Percentiles rank a stretch among this genome's conserved stretches.
These are phyloP conservation scores for Andricus grossulariae DNA, from an alignment of 1,140 invertebrate species.

Conservation along the genomic window DNA sequence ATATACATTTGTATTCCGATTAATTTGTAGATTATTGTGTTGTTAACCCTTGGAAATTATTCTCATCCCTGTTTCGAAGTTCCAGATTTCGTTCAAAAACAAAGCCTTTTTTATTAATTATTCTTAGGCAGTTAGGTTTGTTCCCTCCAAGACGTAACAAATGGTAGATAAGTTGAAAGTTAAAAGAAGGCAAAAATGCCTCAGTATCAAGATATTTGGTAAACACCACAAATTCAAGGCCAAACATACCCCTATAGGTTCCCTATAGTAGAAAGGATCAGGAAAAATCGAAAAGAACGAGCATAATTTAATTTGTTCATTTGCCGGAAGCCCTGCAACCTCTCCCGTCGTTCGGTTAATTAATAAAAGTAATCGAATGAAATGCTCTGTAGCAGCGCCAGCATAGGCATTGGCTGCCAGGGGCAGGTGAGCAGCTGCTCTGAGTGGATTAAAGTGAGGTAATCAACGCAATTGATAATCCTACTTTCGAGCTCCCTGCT, in stretches of 20 bases:
- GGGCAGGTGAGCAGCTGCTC: slow-evolving; percentile 69
- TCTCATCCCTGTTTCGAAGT: too few relatives aligned
- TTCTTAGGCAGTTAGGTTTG: too few relatives aligned
- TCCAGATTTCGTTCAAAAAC: too few relatives aligned
- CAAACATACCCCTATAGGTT: not conserved
- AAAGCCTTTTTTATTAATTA: too few relatives aligned
- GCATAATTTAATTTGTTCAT: slow-evolving; percentile 67
- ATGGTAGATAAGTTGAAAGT: not conserved
- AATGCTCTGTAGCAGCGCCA: slow-evolving; percentile 55
- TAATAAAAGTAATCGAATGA: slow-evolving; percentile 71
- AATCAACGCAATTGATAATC: slow-evolving; percentile 74
- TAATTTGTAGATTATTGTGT: too few relatives aligned
- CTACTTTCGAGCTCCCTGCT: slow-evolving; percentile 61
- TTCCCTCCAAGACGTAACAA: too few relatives aligned
- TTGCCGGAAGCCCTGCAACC: slow-evolving; percentile 50
- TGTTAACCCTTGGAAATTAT: too few relatives aligned
- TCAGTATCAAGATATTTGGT: not conserved
- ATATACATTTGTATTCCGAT: too few relatives aligned
- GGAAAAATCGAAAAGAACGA: slow-evolving; percentile 45
- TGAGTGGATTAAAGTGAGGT: slow-evolving; percentile 72
- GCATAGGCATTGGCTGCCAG: slow-evolving; percentile 52
- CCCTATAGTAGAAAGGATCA: slow-evolving; percentile 20
- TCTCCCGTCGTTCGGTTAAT: slow-evolving; percentile 58
- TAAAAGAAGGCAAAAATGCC: not conserved
- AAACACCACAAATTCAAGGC: not conserved